Base-by-base conservation (phyloP, 1,140 invertebrate species). In the fruit fly (Drosophila melanogaster) region DNA sequence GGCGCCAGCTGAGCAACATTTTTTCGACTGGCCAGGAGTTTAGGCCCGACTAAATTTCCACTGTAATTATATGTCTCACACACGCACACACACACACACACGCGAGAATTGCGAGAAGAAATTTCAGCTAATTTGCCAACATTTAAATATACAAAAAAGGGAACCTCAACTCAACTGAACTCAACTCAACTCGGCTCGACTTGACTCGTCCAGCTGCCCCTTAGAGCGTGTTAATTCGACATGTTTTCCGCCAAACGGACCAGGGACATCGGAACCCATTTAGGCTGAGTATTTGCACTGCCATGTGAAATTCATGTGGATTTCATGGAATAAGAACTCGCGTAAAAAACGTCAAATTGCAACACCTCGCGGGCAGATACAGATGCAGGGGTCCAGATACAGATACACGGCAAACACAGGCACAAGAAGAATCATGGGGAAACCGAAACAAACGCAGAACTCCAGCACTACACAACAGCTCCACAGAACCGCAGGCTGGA, bases 301-400 rank as follows among this genome's bases (percentile, higher is more conserved):
- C 69, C 51, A 51, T 38, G 44, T 40, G 72, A 58, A 73, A 64
- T 79, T 80, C 78, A 77, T 81, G 79, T 73, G 79, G 72, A 83
- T 89, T 87, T 89, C 83, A 89, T 69, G 84, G 79, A 84, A 90
- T 79, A 87, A 86, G 81, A 91, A 79, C 79, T 71, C 85, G 85
- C 90, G 83, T 91, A 91, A 91, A 81, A 81, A 90, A 91, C 90
- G 81, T 91, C 81, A 91, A 91, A 91, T 90, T 91, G 90, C 90
- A 91, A 91, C 90, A 91, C 90, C 90, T 90, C 59, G 74, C 85
- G 86, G 83, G 86, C 86, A 77, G 54, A 71, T 60, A 61, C 47
- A 49, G 47, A 50, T 50, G 47, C 47, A 33, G 47, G 24, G 47
- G 26, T 8, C 8, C 41, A 67, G 44, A 49, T 59, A 64, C 41